phyloP scores from a whole-genome alignment of 2,113 vertebrate genomes.

The Tretioscincus oriximinensis region DNA sequence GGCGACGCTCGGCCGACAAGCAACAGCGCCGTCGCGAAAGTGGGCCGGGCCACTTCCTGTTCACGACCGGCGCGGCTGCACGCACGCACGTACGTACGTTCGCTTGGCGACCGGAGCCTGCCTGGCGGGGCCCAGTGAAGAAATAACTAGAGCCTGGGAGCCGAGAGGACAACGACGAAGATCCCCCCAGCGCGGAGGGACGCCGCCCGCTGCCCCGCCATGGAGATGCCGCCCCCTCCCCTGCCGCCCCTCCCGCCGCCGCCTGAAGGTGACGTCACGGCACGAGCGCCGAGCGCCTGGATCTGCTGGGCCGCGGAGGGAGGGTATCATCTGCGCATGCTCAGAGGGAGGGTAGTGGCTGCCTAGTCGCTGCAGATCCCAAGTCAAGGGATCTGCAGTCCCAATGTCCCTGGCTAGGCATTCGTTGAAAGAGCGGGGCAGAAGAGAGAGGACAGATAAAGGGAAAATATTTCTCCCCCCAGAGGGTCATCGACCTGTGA shows the following conservation, averaged over 20 bases:
- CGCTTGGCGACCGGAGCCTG: background rate
- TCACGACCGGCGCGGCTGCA: background rate
- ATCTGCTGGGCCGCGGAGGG: no score
- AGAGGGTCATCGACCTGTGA: background rate
- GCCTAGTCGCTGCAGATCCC: no score
- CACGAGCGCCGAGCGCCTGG: no score
- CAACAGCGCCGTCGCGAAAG: background rate
- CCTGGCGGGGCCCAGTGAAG: background rate
- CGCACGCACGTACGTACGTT: no score
- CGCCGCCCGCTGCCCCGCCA: constrained; percentile 48
- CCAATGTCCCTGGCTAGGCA: no score
- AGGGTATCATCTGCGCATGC: no score
- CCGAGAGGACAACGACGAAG: no score
- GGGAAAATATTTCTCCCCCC: background rate
- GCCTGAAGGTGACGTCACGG: constrained; percentile 71
- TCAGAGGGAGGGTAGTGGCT: no score
- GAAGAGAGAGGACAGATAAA: no score
- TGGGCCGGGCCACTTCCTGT: background rate
- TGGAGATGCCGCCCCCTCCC: constrained; percentile 72
- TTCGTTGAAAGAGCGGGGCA: no score
- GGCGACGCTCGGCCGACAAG: background rate
- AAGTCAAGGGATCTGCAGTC: no score
- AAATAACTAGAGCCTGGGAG: no score
- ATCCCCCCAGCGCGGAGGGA: background rate
- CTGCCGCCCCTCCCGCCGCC: constrained; percentile 75